These are phyloP conservation scores for Tragulus kanchil DNA, from an alignment of 2,113 vertebrate species.

Conservation along the genomic window DNA sequence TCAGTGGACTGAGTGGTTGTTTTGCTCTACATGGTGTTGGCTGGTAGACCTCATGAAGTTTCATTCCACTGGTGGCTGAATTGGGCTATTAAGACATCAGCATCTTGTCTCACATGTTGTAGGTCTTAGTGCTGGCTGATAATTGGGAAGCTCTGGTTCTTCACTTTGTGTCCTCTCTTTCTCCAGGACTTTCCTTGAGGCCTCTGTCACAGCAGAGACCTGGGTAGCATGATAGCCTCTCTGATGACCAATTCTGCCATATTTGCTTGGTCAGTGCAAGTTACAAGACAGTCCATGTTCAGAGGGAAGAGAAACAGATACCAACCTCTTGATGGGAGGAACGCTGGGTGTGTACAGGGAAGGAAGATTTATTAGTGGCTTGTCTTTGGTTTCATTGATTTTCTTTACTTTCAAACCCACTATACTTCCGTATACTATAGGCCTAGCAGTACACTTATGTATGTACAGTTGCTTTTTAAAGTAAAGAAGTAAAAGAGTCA, in stretches of 20 bases:
- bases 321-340: background rate
- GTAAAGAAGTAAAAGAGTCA: conserved; percentile 12
- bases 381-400: background rate
- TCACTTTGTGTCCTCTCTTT: background rate
- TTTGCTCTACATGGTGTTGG: background rate
- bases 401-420: background rate
- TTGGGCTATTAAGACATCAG: background rate
- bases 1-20: background rate
- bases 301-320: background rate
- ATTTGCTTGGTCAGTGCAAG: conserved; percentile 8
- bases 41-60: background rate
- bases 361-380: background rate
- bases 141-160: background rate
- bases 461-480: conserved; percentile 1
- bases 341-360: background rate
- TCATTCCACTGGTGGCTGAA: background rate
- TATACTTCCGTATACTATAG: background rate
- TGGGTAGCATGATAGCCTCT: background rate
- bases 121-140: background rate
- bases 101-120: background rate
- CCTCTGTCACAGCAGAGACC: background rate
- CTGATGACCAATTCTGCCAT: background rate
- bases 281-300: background rate
- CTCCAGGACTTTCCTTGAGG: background rate
- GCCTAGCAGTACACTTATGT: background rate